Evolutionary conservation across 2,888 invertebrate genomes (phyloP).

Genomic region (Phasia obesa): DNA sequence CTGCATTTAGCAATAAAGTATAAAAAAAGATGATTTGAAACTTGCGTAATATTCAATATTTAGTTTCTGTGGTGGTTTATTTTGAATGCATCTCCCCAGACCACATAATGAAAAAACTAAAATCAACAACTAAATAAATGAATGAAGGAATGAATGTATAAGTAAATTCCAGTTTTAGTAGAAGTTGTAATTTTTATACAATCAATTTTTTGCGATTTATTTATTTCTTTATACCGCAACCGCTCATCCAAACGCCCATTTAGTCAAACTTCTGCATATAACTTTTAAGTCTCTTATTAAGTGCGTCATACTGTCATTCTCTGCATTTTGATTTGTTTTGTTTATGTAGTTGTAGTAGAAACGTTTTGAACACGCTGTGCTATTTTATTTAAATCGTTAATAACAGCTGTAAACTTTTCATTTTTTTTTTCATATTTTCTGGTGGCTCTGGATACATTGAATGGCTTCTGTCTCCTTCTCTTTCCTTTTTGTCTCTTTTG

Average conservation of each 20-base stretch:
- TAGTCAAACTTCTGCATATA: slow-evolving; percentile 21
- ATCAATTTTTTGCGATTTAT: not conserved
- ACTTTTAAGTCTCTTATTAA: slow-evolving; percentile 2
- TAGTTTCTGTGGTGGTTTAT: slow-evolving; percentile 1
- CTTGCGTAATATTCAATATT: slow-evolving; percentile 55
- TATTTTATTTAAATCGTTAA: slow-evolving; percentile 19
- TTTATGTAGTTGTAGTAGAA: not conserved
- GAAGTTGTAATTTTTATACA: slow-evolving; percentile 18
- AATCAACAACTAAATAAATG: slow-evolving; percentile 10
- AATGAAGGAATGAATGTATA: not conserved
- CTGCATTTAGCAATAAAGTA: slow-evolving; percentile 23
- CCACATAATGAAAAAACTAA: slow-evolving; percentile 14
- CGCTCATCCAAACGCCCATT: slow-evolving; percentile 16
- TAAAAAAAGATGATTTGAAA: slow-evolving; percentile 10
- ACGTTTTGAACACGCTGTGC: slow-evolving; percentile 5
- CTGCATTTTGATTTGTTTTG: slow-evolving; percentile 1
- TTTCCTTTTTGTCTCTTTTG: slow-evolving; percentile 2
- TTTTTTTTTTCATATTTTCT: slow-evolving; percentile 11
- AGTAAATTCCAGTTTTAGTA: slow-evolving; percentile 45
- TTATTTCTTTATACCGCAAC: slow-evolving; percentile 11
- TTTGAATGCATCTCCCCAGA: slow-evolving; percentile 32
- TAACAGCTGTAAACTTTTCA: not conserved
- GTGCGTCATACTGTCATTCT: slow-evolving; percentile 12
- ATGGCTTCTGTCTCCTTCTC: slow-evolving; percentile 29
- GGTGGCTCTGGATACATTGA: slow-evolving; percentile 11